phyloP scores from a whole-genome alignment of 2,113 vertebrate genomes.

The Centropus bengalensis region DNA sequence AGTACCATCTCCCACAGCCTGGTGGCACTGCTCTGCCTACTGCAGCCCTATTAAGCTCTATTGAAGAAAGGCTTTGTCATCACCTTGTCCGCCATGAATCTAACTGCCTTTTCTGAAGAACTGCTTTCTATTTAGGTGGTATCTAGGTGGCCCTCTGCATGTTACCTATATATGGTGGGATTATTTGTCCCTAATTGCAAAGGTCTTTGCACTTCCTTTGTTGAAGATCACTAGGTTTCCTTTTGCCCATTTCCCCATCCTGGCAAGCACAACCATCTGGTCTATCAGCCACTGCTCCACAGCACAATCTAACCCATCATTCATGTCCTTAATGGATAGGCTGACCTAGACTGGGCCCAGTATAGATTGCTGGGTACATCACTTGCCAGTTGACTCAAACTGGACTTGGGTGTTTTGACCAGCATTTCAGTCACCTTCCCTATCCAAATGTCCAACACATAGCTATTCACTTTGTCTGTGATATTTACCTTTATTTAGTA shows the following conservation, averaged over 20 bases:
- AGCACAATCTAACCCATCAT: neutral
- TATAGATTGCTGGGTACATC: neutral
- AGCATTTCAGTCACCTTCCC: no score
- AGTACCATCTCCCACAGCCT: neutral
- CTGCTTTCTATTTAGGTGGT: neutral
- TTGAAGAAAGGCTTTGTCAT: neutral
- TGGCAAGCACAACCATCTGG: neutral
- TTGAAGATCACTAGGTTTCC: neutral
- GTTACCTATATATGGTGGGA: no score
- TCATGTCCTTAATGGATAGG: neutral
- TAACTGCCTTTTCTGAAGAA: neutral
- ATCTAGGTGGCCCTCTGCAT: rapidly evolving
- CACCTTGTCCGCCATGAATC: neutral
- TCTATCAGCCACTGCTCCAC: neutral
- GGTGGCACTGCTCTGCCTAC: neutral
- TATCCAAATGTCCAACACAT: no score
- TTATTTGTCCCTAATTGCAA: neutral
- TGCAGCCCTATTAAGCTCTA: neutral
- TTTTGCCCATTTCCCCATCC: neutral
- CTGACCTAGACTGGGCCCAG: neutral
- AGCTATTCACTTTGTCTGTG: neutral
- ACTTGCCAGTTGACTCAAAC: neutral
- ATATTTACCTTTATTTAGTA: neutral
- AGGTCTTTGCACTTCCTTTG: neutral
- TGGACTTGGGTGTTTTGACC: neutral